A percentile compares a stretch with the other conserved stretches of the same genome.
phyloP scores from a whole-genome alignment of 2,113 vertebrate species.

The Bucco capensis region DNA sequence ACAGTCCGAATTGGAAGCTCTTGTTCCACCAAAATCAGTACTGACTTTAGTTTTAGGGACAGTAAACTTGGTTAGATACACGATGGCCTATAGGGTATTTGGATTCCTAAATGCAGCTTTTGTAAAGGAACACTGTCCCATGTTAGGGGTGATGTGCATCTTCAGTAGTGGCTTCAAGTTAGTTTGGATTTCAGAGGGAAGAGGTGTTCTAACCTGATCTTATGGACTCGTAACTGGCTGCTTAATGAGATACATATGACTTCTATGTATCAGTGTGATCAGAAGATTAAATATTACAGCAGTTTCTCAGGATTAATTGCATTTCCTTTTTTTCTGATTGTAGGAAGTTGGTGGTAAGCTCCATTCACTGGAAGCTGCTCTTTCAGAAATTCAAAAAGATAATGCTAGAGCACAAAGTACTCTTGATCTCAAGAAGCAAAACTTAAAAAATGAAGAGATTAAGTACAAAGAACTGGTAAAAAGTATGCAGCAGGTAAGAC shows the following conservation, averaged over 20 bases:
- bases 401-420: slow-evolving; percentile 85
- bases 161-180: background rate
- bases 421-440: slow-evolving; percentile 88
- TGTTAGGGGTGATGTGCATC: background rate
- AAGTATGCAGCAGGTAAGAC: slow-evolving; percentile 84
- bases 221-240: background rate
- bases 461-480: slow-evolving; percentile 83
- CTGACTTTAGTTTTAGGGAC: background rate
- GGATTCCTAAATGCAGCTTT: background rate
- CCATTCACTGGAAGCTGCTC: slow-evolving; percentile 75
- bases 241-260: background rate
- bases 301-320: background rate
- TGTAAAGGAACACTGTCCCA: background rate
- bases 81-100: background rate
- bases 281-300: background rate
- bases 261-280: background rate
- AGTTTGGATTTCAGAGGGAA: background rate
- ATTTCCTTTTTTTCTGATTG: background rate
- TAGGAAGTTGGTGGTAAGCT: slow-evolving; percentile 81
- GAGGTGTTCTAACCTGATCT: background rate
- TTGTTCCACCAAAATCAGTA: background rate
- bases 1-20: background rate
- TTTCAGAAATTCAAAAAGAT: slow-evolving; percentile 83
- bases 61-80: background rate
- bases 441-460: slow-evolving; percentile 82